Percentiles rank a stretch among this genome's conserved stretches.
Evolutionary conservation across 1,140 invertebrate species (phyloP).

Genomic region (Eriosoma lanigerum): DNA sequence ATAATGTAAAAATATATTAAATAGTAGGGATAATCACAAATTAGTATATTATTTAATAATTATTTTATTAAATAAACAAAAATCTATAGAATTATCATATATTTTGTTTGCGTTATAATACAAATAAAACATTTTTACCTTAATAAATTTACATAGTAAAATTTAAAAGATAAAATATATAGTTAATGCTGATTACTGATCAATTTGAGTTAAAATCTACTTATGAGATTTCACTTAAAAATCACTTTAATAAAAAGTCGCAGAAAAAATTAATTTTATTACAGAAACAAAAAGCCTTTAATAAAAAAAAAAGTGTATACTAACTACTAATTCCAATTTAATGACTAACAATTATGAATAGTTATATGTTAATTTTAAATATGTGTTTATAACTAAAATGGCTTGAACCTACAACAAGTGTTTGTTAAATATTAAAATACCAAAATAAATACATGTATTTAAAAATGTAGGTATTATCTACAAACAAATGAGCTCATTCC

Average conservation of each 20-base stretch:
- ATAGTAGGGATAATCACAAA: neutral
- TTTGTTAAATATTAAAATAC: constrained; percentile 40
- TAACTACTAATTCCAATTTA: constrained; percentile 14
- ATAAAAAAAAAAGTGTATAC: neutral
- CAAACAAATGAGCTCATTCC: constrained; percentile 14
- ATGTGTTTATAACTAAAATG: neutral
- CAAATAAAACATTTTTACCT: neutral
- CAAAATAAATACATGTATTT: constrained; percentile 46
- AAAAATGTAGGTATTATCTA: neutral
- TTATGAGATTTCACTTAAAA: neutral
- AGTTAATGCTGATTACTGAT: neutral
- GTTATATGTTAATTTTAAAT: constrained; percentile 26
- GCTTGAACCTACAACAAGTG: neutral
- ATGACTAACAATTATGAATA: constrained; percentile 27
- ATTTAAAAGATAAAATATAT: neutral
- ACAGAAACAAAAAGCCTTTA: neutral
- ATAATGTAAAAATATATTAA: neutral
- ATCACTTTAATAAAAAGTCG: neutral
- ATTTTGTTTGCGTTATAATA: too few species aligned
- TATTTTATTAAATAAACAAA: too few species aligned
- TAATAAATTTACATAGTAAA: neutral
- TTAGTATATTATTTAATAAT: too few species aligned
- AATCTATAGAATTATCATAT: too few species aligned
- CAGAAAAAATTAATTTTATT: neutral
- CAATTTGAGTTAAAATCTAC: neutral